These are phyloP conservation scores for Andrena camellia DNA, from an alignment of 2,888 invertebrate species.

Conservation along the genomic window DNA sequence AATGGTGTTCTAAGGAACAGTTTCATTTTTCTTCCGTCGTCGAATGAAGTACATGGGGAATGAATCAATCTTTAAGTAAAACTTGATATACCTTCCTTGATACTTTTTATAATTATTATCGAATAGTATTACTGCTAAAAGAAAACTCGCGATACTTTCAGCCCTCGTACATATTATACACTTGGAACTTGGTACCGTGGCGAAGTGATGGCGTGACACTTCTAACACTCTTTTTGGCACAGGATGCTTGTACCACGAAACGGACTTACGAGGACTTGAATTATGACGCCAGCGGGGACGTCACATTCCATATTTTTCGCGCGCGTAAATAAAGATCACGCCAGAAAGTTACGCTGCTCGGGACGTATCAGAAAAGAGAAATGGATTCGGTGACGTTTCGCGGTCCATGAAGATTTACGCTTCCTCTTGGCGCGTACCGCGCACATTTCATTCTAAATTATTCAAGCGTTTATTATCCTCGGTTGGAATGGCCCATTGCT, in stretches of 20 bases:
- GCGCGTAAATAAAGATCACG: conserved; percentile 66
- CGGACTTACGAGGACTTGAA: conserved; percentile 54
- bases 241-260: conserved; percentile 23
- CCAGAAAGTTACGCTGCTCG: conserved; percentile 38
- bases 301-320: conserved; percentile 51
- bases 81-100: background rate
- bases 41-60: too few relatives aligned
- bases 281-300: conserved; percentile 51
- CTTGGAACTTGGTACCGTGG: background rate
- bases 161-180: background rate
- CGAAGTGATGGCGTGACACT: conserved; percentile 21
- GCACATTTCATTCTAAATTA: background rate
- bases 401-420: conserved; percentile 31
- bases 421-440: background rate
- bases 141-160: background rate
- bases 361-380: conserved; percentile 43
- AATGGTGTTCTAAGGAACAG: too few relatives aligned
- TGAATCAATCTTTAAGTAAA: too few relatives aligned
- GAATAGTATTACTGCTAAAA: background rate
- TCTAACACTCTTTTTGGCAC: conserved; percentile 5
- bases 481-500: background rate
- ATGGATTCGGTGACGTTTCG: conserved; percentile 47
- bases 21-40: too few relatives aligned
- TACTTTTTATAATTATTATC: background rate
- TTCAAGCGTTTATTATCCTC: background rate